Evolutionary conservation across 2,888 invertebrate genomes (phyloP).

Genomic region (Linnaemya tessellans): DNA sequence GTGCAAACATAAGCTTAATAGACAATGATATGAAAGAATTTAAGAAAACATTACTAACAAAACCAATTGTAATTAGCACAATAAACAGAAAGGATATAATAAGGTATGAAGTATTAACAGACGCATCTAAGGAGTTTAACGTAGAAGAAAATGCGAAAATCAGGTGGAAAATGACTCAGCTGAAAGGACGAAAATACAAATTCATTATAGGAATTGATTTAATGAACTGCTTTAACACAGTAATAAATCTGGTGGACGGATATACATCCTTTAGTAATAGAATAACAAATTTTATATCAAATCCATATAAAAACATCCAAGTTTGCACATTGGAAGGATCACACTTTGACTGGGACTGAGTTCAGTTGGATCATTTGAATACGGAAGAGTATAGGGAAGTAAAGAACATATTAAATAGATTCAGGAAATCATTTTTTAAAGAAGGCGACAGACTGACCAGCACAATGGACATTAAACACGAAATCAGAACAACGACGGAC

Average conservation of each 20-base stretch:
- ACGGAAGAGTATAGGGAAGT: no score
- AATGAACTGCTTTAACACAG: neutral
- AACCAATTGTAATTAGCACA: constrained; percentile 4
- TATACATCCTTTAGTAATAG: neutral
- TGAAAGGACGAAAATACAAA: no score
- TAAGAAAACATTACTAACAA: neutral
- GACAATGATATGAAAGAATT: constrained; percentile 9
- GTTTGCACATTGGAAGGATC: neutral
- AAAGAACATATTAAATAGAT: no score
- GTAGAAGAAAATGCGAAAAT: no score
- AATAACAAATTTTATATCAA: neutral
- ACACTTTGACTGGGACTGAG: no score
- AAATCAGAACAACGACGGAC: no score
- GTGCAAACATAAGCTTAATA: constrained; percentile 21
- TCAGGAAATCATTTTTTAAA: no score
- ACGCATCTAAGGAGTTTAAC: neutral
- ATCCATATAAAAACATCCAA: neutral
- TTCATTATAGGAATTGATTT: constrained; percentile 1
- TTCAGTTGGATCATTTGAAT: no score
- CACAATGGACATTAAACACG: no score
- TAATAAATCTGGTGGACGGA: neutral
- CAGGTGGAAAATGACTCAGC: no score
- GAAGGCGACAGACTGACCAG: no score
- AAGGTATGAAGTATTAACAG: neutral
- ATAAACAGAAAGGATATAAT: constrained; percentile 9